These are phyloP conservation scores for Myotis planiceps DNA, from an alignment of 2,797 vertebrate species.

Conservation along the genomic window DNA sequence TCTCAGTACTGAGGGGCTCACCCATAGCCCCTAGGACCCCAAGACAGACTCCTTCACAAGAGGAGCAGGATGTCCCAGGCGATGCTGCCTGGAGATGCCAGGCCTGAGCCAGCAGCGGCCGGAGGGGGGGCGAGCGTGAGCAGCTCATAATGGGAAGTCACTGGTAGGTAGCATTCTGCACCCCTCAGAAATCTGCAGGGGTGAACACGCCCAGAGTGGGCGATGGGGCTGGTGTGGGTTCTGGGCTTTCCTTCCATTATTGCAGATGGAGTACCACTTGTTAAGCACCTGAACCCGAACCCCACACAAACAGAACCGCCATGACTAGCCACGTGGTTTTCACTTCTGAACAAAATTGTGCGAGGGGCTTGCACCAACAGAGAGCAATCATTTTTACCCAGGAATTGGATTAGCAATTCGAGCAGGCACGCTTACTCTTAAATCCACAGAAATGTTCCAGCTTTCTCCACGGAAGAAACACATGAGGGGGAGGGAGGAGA, in stretches of 20 bases:
- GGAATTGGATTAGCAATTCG: not conserved
- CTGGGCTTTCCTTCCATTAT: not conserved
- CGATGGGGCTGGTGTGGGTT: not conserved
- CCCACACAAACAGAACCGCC: not conserved
- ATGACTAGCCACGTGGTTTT: not conserved
- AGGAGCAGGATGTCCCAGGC: not conserved
- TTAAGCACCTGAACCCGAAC: not conserved
- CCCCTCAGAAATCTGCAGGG: not conserved
- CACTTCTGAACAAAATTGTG: not conserved
- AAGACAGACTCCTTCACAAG: constrained; percentile 2
- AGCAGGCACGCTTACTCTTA: not conserved
- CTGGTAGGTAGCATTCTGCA: not conserved
- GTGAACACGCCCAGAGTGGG: not conserved
- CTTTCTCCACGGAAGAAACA: not conserved
- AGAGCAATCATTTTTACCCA: not conserved
- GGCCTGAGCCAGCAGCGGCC: not conserved
- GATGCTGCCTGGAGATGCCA: not conserved
- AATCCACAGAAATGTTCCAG: not conserved
- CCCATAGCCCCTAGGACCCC: constrained; percentile 59
- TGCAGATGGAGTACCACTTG: not conserved
- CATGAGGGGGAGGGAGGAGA: not conserved
- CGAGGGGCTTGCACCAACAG: not conserved
- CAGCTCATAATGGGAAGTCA: constrained; percentile 49
- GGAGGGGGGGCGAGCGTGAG: not conserved
- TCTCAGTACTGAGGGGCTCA: constrained; percentile 65